Evolutionary conservation across 2,113 vertebrate species (phyloP), one percentile per base, ranked within the genome.

Genomic region (Sitta europaea): DNA sequence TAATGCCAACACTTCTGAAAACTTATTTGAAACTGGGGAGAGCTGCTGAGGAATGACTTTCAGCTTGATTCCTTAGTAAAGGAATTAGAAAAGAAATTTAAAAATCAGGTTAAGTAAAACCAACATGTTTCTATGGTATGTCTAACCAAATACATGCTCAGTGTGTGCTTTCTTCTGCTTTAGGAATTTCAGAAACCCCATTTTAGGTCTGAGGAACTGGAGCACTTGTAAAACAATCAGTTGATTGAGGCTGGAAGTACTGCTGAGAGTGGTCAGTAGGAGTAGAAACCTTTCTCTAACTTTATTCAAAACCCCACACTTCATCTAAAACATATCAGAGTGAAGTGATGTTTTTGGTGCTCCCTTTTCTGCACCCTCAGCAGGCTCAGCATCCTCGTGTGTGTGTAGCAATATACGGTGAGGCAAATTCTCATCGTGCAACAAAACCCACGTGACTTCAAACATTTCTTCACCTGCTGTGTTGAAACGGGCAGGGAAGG

Each of bases 401-500:
- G 68, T 23, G 31, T 4, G 36, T 28, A 54, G 66, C 73, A 33
- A n/a, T 28, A 4, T 2, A 14, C 38, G 17, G 20, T 42, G 54
- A 93, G 93, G 54, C 11, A 1, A 82, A 27, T 51, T 68, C 63
- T 77, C 59, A 43, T 58, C 12, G 2, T 14, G 48, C 81, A 67
- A 28, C 57, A 6, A 8, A 45, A 14, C 6, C 73, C 79, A 58
- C 8, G 89, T 97, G 95, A 82, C 67, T 21, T 9, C 28, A 14
- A 67, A 27, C 47, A 42, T 90, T 96, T 96, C 93, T 91, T 91
- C 83, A 91, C n/a, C 93, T 70, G 35, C 65, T 45, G 33, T 95
- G 95, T 93, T 86, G 90, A 96, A 95, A 97, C 59, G 79, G 95
- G 97, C 85, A 40, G 48, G 76, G 85, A 79, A 92, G 78, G 62